Evolutionary conservation across 2,888 invertebrate genomes (phyloP), one percentile per base, ranked within the genome.

Genomic region (Ennomos fuscantarius): DNA sequence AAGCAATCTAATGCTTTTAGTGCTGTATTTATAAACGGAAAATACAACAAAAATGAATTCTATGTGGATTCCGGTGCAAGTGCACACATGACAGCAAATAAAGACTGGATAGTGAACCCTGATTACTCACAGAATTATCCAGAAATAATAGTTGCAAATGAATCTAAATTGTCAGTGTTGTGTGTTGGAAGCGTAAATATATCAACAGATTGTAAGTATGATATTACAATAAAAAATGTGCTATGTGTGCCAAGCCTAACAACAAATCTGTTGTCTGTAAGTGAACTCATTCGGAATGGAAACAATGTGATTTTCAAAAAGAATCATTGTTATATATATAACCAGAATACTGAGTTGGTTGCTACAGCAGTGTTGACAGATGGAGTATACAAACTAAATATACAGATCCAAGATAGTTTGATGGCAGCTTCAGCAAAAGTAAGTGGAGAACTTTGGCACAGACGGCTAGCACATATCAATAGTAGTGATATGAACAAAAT

Each of bases 231-330:
- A 0, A 47, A 61, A 13, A 42, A 59, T 10, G 66, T 72, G 0
- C 44, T 72, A 11, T 75, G 66, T 46, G 59, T 73, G 1, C 73
- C 70, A 8, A 60, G 46, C 8, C 34, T 75, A 0, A 58, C 62
- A 0, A 66, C 62, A 1, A 66, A 62, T 8, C 9, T 66, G 0
- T 8, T 64, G 1, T 66, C 62, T 0, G 70, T 73, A 0, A 73
- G 74, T 36, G 50, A 66, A 42, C 36, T 70, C 1, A 60, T 68
- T 8, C 35, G 31, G 0, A 63, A 54, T 12, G 62, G 65, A 0
- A 68, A 66, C 32, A 60, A 24, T 31, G 65, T 69, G 0, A 0
- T 1, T 0, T 69, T 69, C 34, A 13, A 1, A 0, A 8, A 39
- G 0, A 48, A 15, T 12, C 37, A 24, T 10, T 65, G 69, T 37